A percentile compares a stretch with the other conserved stretches of the same genome.
Conservation (phyloP, 1,140 invertebrate genomes). For the Heliconius nattereri region DNA sequence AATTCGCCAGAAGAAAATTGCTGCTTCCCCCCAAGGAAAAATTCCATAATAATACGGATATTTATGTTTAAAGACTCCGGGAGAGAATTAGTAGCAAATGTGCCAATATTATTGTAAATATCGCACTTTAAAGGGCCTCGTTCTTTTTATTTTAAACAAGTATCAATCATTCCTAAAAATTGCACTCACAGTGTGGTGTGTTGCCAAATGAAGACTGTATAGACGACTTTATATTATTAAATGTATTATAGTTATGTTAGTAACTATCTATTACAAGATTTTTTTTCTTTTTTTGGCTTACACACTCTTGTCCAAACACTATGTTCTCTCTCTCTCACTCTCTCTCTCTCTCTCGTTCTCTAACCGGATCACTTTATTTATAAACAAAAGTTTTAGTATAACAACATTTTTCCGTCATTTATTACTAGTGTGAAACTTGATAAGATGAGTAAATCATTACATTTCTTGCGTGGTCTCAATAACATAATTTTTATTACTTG, state of each 20-base stretch:
- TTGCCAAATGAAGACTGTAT: neutral
- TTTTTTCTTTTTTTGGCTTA: too few species aligned
- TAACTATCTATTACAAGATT: too few species aligned
- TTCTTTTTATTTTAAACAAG: neutral
- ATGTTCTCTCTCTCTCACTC: neutral
- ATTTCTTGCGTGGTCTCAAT: neutral
- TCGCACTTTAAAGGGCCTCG: neutral
- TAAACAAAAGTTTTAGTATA: neutral
- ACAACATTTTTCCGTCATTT: neutral
- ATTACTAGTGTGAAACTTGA: neutral
- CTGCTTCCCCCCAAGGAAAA: neutral
- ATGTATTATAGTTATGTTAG: too few species aligned
- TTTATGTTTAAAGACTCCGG: neutral
- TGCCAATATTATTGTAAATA: constrained; percentile 1
- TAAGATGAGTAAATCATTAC: neutral
- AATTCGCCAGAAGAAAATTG: constrained; percentile 6
- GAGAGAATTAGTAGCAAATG: neutral
- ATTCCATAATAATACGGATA: neutral
- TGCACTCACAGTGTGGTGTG: neutral
- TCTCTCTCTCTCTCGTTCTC: neutral
- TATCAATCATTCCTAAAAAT: neutral
- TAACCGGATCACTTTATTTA: neutral
- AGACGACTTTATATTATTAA: neutral
- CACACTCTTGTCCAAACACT: neutral
- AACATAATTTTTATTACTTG: neutral